A percentile compares a stretch with the other conserved stretches of the same genome.
Evolutionary conservation across 2,888 invertebrate species (phyloP).

Genomic region (Synergus laeviventris): DNA sequence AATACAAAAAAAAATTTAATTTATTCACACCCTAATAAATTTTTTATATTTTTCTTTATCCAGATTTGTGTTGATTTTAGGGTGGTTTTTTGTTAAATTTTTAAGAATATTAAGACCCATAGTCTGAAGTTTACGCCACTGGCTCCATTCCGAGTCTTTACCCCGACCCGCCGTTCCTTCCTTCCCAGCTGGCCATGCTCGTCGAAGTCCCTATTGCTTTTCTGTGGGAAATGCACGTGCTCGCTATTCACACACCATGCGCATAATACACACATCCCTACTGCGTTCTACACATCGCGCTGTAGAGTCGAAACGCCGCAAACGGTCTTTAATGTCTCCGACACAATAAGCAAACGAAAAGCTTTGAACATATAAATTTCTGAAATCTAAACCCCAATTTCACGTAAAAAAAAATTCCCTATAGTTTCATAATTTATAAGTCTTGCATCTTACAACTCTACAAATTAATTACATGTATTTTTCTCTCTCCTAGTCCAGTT

Average conservation of each 20-base stretch:
- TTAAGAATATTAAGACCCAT: constrained; percentile 19
- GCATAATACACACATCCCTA: constrained; percentile 43
- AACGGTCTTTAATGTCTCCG: constrained; percentile 29
- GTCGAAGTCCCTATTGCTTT: constrained; percentile 70
- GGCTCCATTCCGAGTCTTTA: constrained; percentile 28
- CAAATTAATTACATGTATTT: not conserved
- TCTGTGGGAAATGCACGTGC: constrained; percentile 75
- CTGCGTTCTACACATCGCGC: constrained; percentile 33
- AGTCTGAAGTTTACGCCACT: constrained; percentile 28
- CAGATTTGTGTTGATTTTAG: not conserved
- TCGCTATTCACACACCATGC: constrained; percentile 69
- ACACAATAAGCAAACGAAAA: constrained; percentile 38
- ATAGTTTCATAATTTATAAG: not conserved
- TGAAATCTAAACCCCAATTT: not conserved
- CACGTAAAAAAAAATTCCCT: not conserved
- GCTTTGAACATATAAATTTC: not conserved
- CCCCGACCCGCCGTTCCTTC: constrained; percentile 38
- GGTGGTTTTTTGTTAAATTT: not conserved
- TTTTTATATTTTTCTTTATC: no score
- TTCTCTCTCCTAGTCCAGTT: not conserved
- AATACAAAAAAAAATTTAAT: not conserved
- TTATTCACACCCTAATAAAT: no score
- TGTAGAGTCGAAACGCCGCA: constrained; percentile 30
- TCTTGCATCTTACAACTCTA: not conserved
- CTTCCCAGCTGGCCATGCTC: constrained; percentile 48